Evolutionary conservation across 2,113 vertebrate genomes (phyloP).

Genomic region (Psilopsiagon aurifrons): DNA sequence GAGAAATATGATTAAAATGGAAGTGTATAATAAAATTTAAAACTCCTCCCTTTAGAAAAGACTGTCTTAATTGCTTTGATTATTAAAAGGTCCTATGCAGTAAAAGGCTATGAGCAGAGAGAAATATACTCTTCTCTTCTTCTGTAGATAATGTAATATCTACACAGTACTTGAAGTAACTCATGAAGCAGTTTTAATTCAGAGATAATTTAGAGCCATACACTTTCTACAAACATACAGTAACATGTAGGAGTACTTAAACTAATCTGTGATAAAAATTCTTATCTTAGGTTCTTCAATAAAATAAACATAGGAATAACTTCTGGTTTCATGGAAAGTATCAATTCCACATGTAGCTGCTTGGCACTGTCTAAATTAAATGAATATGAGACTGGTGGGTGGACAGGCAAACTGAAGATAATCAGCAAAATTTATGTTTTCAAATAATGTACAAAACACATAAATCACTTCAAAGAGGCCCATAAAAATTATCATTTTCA

Average conservation of each 20-base stretch:
- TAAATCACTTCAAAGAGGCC: slow-evolving; percentile 46
- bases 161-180: background rate
- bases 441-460: slow-evolving; percentile 58
- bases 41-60: background rate
- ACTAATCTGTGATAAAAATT: slow-evolving; percentile 55
- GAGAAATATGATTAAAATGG: background rate
- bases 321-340: slow-evolving; percentile 69
- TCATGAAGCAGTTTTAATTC: background rate
- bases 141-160: background rate
- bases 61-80: background rate
- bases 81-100: background rate
- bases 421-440: slow-evolving; percentile 65
- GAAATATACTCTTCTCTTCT: background rate
- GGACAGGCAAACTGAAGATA: slow-evolving; percentile 53
- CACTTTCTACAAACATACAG: slow-evolving; percentile 49
- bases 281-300: slow-evolving; percentile 42
- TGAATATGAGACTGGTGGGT: slow-evolving; percentile 54
- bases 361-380: slow-evolving; percentile 67
- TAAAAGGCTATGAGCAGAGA: background rate
- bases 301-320: slow-evolving; percentile 58
- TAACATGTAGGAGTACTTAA: slow-evolving; percentile 39
- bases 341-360: slow-evolving; percentile 65
- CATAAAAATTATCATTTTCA: background rate
- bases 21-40: background rate
- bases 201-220: slow-evolving; percentile 15